Base-by-base conservation (phyloP, 2,888 invertebrate species). In the Eupithecia dodoneata region DNA sequence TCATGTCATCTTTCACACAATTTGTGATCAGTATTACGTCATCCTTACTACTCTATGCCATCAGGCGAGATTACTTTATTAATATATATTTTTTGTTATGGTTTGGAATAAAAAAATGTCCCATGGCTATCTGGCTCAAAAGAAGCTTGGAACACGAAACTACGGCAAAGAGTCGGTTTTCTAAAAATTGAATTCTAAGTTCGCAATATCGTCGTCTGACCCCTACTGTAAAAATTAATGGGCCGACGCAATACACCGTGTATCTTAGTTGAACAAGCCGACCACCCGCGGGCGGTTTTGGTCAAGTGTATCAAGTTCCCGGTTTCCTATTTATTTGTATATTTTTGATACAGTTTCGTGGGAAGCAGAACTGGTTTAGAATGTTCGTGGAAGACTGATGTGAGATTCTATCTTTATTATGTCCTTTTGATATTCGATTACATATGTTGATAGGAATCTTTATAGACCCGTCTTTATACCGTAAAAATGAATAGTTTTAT, bases 201-300 rank as follows among this genome's bases (percentile, higher is more conserved):
- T 55, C 7, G n/a, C 15, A 2, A 55, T 6, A 2, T 55, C 52
- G 4, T 52, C n/a, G 2, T 30, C 41, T 63, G 12, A 4, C 63
- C 2, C 2, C 1, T 30, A 7, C 4, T 44, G 45, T 9, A 9
- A 44, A 47, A 47, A 47, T 70, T 5, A 2, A 47, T 70, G 47
- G n/a, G 12, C 5, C 18, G 18, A 47, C 18, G 47, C 9, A 47
- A 45, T 18, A 45, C 70, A 47, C 70, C 70, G 70, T 70, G 70
- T 70, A 70, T 45, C 3, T 30, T n/a, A 5, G 47, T 30, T 70
- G 18, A 79, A 77, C 74, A 78, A 67, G 76, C 77, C 81, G 93
- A 92, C 93, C 93, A 93, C 93, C 93, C 93, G 89, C 86, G 81
- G 83, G 84, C 86, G 82, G 84, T 87, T 89, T 86, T 81, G 83